These are phyloP conservation scores for Nomada fucata DNA, from an alignment of 2,888 invertebrate genomes.

Conservation along the genomic window DNA sequence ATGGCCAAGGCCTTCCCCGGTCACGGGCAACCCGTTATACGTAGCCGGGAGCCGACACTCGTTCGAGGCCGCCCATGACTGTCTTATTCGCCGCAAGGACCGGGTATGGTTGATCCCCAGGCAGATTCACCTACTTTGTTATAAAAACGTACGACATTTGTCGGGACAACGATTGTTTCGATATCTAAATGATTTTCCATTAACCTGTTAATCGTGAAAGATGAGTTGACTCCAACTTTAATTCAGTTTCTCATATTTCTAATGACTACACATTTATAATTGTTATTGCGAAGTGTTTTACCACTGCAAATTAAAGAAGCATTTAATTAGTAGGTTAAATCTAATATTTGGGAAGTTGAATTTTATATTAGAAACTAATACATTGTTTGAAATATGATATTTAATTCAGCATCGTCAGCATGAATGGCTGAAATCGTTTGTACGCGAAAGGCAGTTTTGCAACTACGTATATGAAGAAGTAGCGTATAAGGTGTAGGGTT, in stretches of 20 bases:
- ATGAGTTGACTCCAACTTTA: no score
- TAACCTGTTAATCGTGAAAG: not conserved
- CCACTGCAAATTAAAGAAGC: no score
- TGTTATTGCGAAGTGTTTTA: no score
- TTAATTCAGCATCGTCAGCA: not conserved
- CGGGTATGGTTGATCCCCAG: slow-evolving; percentile 48
- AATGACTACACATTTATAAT: no score
- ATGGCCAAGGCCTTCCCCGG: slow-evolving; percentile 83
- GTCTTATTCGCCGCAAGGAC: slow-evolving; percentile 53
- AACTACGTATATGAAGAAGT: not conserved
- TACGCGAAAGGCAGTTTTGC: not conserved
- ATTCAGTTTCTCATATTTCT: no score
- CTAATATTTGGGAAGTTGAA: no score
- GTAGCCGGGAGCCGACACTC: slow-evolving; percentile 55
- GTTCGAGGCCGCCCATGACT: slow-evolving; percentile 63
- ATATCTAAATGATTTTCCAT: not conserved
- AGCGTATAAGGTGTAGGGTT: not conserved
- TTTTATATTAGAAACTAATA: not conserved
- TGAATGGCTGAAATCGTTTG: not conserved
- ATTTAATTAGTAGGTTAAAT: no score
- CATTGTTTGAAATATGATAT: not conserved
- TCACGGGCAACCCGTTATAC: slow-evolving; percentile 81
- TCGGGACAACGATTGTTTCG: slow-evolving; percentile 1
- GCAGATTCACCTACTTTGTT: slow-evolving; percentile 34
- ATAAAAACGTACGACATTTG: slow-evolving; percentile 31